Evolutionary conservation across 2,888 invertebrate genomes (phyloP).

Genomic region (Oegoconia quadripuncta): DNA sequence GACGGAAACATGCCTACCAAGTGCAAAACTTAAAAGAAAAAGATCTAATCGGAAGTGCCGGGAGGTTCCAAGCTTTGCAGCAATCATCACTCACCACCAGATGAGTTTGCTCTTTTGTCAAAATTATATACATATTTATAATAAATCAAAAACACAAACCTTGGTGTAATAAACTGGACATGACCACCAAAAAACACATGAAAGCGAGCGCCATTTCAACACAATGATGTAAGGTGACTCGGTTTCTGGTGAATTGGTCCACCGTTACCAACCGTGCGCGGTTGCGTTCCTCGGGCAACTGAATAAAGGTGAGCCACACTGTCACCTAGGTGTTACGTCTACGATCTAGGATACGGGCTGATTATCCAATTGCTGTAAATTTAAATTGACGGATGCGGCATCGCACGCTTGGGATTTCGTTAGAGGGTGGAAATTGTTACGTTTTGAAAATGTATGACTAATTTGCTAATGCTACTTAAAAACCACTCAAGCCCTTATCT

Average conservation of each 20-base stretch:
- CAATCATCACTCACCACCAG: background rate
- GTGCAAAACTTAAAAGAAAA: too few species aligned
- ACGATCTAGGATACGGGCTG: slow-evolving; percentile 32
- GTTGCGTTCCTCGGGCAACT: slow-evolving; percentile 22
- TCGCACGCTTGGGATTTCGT: too few species aligned
- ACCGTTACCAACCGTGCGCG: slow-evolving; percentile 47
- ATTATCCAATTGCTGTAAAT: slow-evolving; percentile 68
- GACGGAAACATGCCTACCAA: too few species aligned
- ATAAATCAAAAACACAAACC: slow-evolving; percentile 44
- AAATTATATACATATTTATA: background rate
- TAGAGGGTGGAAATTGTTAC: too few species aligned
- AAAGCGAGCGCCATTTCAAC: slow-evolving; percentile 52
- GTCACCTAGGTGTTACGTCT: slow-evolving; percentile 20
- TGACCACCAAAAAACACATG: slow-evolving; percentile 63
- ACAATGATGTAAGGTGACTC: slow-evolving; percentile 24
- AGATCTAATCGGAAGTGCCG: too few species aligned
- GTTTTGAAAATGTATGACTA: too few species aligned
- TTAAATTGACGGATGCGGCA: too few species aligned
- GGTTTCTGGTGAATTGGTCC: slow-evolving; percentile 31
- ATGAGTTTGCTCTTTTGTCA: background rate
- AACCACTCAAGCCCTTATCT: too few species aligned
- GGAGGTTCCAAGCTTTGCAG: too few species aligned
- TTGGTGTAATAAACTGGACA: slow-evolving; percentile 69
- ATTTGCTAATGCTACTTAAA: too few species aligned
- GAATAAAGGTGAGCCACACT: too few species aligned